Evolutionary conservation across 2,113 vertebrate species (phyloP), one percentile per base, ranked within the genome.

Genomic region (Spheniscus mendiculus): DNA sequence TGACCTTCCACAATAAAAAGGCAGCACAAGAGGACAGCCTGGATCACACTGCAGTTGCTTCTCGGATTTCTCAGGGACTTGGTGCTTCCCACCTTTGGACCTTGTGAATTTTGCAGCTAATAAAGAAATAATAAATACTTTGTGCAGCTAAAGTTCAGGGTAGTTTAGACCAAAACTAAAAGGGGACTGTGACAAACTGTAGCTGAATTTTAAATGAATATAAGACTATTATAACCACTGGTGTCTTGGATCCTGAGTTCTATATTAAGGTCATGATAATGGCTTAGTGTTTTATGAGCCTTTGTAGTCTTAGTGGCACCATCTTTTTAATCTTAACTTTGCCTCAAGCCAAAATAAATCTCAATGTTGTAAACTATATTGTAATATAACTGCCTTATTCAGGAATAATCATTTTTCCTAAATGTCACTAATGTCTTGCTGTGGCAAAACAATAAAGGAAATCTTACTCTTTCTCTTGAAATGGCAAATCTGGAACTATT

Each of bases 291-390:
- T 98, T 99, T 98, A 98, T 96, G 96, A 98, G 96, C 81, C 97
- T 96, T 77, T 96, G 90, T 95, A 94, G 95, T 97, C 90, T 97
- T 95, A 94, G 96, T 12, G 29, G 97, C 97, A 97, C 95, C 89
- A 91, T 97, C 96, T 96, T 96, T 98, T 98, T 98, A 98, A 98
- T 99, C 98, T 98, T 98, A 98, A 98, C 86, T 98, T 98, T 2
- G 94, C 98, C 98, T 96, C 42, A 34, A 97, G 98, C 96, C 97
- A 98, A 98, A 98, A 98, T 98, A 98, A 98, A 98, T 98, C 98
- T 97, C 97, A 93, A 30, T 91, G 93, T 97, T 98, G 96, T 97
- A 98, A 98, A 98, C 97, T 97, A n/a, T 96, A 95, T 97, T 95
- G 96, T 97, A 98, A 97, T 96, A 96, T 96, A 98, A 97, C 96